A percentile compares a stretch with the other conserved stretches of the same genome.
phyloP scores from a whole-genome alignment of 2,888 invertebrate genomes.

The Leptogaster cylindrica region DNA sequence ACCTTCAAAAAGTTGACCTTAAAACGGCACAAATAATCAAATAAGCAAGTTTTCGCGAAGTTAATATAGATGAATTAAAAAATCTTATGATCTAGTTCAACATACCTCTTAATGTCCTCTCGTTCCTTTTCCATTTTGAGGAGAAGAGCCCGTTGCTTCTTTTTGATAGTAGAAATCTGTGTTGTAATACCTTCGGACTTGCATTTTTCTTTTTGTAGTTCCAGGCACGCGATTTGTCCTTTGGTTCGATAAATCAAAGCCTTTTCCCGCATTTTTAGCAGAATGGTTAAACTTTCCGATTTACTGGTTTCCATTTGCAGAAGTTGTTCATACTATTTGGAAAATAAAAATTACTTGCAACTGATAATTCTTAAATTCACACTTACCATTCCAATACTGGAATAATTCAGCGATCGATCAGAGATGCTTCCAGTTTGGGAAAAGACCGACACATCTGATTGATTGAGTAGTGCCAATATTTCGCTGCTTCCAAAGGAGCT shows the following conservation, averaged over 20 bases:
- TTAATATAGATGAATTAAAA: too few species aligned
- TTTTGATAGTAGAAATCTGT: slow-evolving; percentile 68
- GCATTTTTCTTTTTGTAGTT: slow-evolving; percentile 69
- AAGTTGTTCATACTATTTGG: slow-evolving; percentile 66
- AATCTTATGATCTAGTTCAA: slow-evolving; percentile 9
- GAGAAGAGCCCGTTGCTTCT: slow-evolving; percentile 72
- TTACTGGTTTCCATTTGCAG: slow-evolving; percentile 72
- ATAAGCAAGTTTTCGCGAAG: too few species aligned
- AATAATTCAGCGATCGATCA: slow-evolving; percentile 54
- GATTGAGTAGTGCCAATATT: slow-evolving; percentile 52
- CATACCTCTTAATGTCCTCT: slow-evolving; percentile 70
- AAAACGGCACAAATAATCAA: too few species aligned
- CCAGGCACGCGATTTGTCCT: slow-evolving; percentile 69
- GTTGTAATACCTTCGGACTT: slow-evolving; percentile 66
- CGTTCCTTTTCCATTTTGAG: slow-evolving; percentile 72
- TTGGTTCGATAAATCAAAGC: slow-evolving; percentile 72
- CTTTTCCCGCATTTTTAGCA: slow-evolving; percentile 72
- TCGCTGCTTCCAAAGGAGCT: slow-evolving; percentile 45
- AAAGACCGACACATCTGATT: slow-evolving; percentile 50
- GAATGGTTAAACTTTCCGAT: slow-evolving; percentile 69
- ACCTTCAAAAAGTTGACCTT: too few species aligned
- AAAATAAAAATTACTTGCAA: slow-evolving; percentile 11
- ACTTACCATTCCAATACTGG: slow-evolving; percentile 56
- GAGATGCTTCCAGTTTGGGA: slow-evolving; percentile 51
- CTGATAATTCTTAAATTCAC: background rate